Evolutionary conservation across 1,140 invertebrate species (phyloP).

Genomic region (Triops cancriformis): DNA sequence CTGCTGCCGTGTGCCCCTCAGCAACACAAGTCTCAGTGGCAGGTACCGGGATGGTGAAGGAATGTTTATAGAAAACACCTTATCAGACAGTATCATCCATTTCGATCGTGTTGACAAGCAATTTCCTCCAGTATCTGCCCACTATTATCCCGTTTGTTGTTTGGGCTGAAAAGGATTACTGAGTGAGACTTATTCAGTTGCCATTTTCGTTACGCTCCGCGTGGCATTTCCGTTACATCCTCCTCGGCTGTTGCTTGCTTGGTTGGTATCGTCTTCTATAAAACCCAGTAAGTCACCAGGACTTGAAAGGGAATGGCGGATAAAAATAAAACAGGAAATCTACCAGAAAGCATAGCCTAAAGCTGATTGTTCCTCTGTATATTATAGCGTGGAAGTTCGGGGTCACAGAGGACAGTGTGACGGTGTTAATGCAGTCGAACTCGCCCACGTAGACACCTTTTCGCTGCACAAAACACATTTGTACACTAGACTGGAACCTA

Average conservation of each 20-base stretch:
- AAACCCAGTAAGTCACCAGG: neutral
- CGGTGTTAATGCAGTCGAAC: too few species aligned
- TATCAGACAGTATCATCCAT: neutral
- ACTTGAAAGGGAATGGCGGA: neutral
- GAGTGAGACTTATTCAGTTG: neutral
- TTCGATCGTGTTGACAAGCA: neutral
- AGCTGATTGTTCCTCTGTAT: neutral
- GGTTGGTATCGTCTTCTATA: neutral
- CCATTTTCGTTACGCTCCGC: neutral
- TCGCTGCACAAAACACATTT: too few species aligned
- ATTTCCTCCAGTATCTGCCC: neutral
- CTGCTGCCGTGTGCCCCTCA: too few species aligned
- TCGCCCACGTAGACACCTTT: too few species aligned
- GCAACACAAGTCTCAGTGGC: too few species aligned
- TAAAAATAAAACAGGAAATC: neutral
- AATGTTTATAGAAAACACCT: neutral
- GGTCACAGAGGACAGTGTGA: neutral
- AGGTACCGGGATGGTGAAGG: neutral
- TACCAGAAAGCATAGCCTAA: constrained; percentile 1
- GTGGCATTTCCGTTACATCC: neutral
- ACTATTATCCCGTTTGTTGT: neutral
- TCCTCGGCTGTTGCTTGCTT: neutral
- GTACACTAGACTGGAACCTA: too few species aligned
- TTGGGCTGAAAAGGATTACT: neutral
- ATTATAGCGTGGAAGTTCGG: neutral